Evolutionary conservation across 2,888 invertebrate genomes (phyloP).

Genomic region (Agonopterix subpropinquella): DNA sequence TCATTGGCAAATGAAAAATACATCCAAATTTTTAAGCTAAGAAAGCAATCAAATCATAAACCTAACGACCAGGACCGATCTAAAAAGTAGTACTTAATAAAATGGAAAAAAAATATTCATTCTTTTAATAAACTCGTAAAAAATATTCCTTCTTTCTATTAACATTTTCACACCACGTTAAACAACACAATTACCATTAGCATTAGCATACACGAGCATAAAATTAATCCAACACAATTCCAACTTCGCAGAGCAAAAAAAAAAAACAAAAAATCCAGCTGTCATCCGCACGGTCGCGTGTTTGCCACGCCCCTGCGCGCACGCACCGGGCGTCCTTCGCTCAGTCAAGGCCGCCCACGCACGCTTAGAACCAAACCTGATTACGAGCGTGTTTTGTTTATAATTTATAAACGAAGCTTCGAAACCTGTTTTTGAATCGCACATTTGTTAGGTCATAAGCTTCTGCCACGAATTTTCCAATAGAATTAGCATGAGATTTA

Average conservation of each 20-base stretch:
- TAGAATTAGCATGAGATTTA: no score
- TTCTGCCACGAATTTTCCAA: no score
- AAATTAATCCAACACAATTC: constrained; percentile 3
- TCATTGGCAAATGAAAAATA: no score
- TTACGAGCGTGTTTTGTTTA: constrained; percentile 41
- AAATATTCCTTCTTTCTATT: no score
- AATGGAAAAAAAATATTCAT: no score
- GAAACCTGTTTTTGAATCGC: constrained; percentile 27
- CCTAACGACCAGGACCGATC: no score
- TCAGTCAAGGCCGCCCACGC: constrained; percentile 65
- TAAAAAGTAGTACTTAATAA: no score
- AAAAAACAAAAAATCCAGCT: constrained; percentile 17
- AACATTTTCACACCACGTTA: no score
- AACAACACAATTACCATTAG: neutral
- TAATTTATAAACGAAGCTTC: constrained; percentile 36
- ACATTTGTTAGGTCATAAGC: no score
- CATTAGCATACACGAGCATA: neutral
- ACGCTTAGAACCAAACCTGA: constrained; percentile 44
- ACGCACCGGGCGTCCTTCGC: constrained; percentile 49
- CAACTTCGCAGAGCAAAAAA: neutral
- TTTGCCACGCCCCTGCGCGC: constrained; percentile 44
- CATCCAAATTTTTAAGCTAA: no score
- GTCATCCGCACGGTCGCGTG: constrained; percentile 27
- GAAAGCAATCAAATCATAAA: no score
- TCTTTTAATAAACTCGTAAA: no score